phyloP scores from a whole-genome alignment of 2,888 invertebrate species.

The Melanostoma scalare region DNA sequence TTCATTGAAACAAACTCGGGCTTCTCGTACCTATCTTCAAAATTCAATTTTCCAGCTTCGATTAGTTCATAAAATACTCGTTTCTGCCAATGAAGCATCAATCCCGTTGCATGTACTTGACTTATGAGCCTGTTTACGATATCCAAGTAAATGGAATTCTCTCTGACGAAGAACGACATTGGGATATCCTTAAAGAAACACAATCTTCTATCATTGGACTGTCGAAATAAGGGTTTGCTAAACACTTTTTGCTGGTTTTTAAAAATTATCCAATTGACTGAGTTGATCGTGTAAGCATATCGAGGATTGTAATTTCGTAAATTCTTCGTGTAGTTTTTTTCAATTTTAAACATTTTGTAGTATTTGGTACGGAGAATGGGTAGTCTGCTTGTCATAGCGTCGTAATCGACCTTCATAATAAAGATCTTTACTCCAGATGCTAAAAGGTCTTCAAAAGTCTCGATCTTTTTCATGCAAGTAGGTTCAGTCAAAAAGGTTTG shows the following conservation, averaged over 20 bases:
- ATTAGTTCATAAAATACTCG: slow-evolving; percentile 76
- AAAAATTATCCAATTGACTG: slow-evolving; percentile 76
- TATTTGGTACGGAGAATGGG: slow-evolving; percentile 73
- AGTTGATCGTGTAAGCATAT: slow-evolving; percentile 76
- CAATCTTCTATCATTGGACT: slow-evolving; percentile 73
- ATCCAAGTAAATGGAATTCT: slow-evolving; percentile 76
- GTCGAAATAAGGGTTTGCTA: slow-evolving; percentile 76
- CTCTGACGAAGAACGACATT: slow-evolving; percentile 76
- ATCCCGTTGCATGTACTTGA: slow-evolving; percentile 74
- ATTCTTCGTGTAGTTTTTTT: slow-evolving; percentile 74
- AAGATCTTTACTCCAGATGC: slow-evolving; percentile 72
- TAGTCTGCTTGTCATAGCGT: slow-evolving; percentile 22
- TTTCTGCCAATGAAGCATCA: slow-evolving; percentile 74
- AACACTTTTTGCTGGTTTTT: slow-evolving; percentile 78
- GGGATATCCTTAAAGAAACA: slow-evolving; percentile 77
- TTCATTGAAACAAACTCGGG: slow-evolving; percentile 76
- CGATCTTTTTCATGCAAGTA: slow-evolving; percentile 75
- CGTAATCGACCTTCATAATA: not conserved
- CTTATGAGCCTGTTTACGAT: slow-evolving; percentile 74
- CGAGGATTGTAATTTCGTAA: slow-evolving; percentile 74
- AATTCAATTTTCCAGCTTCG: slow-evolving; percentile 72
- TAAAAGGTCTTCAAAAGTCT: slow-evolving; percentile 76
- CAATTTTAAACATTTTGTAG: slow-evolving; percentile 74
- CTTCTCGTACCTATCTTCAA: slow-evolving; percentile 74
- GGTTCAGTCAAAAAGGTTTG: slow-evolving; percentile 78